Evolutionary conservation across 2,888 invertebrate genomes (phyloP), one percentile per base, ranked within the genome.

Genomic region (Leptinotarsa peninsularis): DNA sequence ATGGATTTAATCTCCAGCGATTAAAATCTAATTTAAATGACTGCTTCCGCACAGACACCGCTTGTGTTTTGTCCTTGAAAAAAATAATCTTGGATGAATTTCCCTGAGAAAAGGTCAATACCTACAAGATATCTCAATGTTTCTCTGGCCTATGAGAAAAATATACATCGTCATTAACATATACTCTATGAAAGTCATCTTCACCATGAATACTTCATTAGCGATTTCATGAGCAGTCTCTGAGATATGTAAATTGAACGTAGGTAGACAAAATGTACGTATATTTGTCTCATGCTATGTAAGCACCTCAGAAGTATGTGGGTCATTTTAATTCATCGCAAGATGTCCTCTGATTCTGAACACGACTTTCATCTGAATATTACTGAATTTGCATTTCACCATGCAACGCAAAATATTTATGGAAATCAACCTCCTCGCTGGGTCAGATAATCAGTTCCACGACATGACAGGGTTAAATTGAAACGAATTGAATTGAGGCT

Each of bases 371-470:
- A 63, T 63, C 17, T 33, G 17, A 5, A 63, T 27, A 63, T 63
- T 17, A n/a, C 14, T 63, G 27, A 27, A 63, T 63, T 63, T 43
- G 63, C 63, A 63, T 43, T 58, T 58, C 58, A 58, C 23, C 23
- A 58, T 58, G 58, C 23, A 58, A 58, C 58, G 58, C 21, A 58
- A 58, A 23, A 58, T 23, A 58, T 23, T 52, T 21, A 58, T 63
- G 63, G 15, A 43, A 43, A 63, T 63, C 43, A n/a, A 33, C 63
- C 17, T 17, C 43, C 3, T 13, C 23, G 2, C 63, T 63, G 33
- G 63, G 63, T 63, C 63, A 63, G n/a, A 52, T 52, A 52, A 52
- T 52, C 52, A 52, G 52, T 52, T 52, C n/a, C 52, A 52, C 2
- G 52, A 52, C 52, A 17, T 52, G 52, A n/a, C 52, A n/a, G 52